Base-by-base conservation (phyloP, 1,140 invertebrate species). In the Palaemon carinicauda region DNA sequence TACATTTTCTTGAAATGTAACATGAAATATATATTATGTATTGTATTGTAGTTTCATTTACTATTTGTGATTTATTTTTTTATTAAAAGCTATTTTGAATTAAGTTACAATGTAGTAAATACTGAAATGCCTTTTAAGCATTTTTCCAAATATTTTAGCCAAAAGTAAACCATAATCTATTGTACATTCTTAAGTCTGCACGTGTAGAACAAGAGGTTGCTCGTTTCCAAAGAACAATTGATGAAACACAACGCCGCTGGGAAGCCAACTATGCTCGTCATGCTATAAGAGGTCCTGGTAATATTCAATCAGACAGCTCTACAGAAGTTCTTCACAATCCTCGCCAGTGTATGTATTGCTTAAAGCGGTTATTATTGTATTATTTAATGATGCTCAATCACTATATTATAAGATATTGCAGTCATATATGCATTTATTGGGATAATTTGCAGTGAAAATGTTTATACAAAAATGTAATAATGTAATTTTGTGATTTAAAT, bases 191-290 rank as follows among this genome's bases (percentile, higher is more conserved):
- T 1, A 53, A 86, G 84, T 50, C 77, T 19, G 77, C 84, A 10
- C 78, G 78, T 51, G 84, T 86, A 51, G 84, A 80, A 41, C 84
- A 53, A n/a, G 84, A 86, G 29, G 84, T 86, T 14, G 84, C 84
- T 19, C 51, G 51, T 50, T 80, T 80, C 41, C 84, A 86, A 54
- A 33, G 60, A 14, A 86, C 84, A 9, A 86, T 86, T 24, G 50
- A 86, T 10, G 84, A 86, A 29, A 86, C 77, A 19, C 84, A 86
- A 27, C 77, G 84, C 12, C 77, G 84, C n/a, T 86, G 84, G 84
- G 84, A 86, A 52, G 80, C 73, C 31, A 86, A 53, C 29, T 86
- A 86, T n/a, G 84, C 77, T 0, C 77, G 84, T 21, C 60, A 56
- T 53, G 77, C 21, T 29, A 74, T 54, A 5, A 27, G 82, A 31